Conservation (phyloP, 2,797 vertebrate genomes). For the Mareca penelope region DNA sequence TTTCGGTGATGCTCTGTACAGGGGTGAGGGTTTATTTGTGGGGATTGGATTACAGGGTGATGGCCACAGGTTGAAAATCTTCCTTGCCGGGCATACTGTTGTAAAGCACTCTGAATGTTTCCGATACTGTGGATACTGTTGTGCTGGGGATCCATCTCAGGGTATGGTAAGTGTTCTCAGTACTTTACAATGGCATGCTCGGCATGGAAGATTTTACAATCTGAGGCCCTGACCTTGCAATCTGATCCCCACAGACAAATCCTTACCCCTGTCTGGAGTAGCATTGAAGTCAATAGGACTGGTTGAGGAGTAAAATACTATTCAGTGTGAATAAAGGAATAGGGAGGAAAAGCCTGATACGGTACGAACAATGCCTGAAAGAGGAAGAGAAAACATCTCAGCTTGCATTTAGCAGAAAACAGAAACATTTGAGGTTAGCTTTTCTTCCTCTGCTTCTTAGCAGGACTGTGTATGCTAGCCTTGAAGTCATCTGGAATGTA, state of each 20-base stretch:
- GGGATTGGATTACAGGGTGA: background rate
- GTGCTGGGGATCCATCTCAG: background rate
- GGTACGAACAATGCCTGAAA: background rate
- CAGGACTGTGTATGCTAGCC: background rate
- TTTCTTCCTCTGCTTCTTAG: background rate
- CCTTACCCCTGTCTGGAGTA: background rate
- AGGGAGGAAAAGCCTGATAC: background rate
- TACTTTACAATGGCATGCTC: background rate
- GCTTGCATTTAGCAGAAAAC: background rate
- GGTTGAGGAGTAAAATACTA: background rate
- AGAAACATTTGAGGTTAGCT: background rate
- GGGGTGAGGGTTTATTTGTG: background rate
- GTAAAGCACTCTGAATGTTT: conserved; percentile 16
- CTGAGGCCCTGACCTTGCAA: background rate
- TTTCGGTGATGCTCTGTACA: background rate
- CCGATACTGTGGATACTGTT: background rate
- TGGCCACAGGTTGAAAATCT: background rate
- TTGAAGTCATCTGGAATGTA: background rate
- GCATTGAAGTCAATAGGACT: background rate
- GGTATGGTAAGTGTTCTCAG: background rate
- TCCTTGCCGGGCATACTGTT: conserved; percentile 15
- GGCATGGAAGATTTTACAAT: background rate
- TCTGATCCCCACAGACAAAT: background rate
- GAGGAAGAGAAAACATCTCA: background rate
- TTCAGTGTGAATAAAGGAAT: background rate